phyloP scores from a whole-genome alignment of 2,888 invertebrate species.

The Tetragonula carbonaria region DNA sequence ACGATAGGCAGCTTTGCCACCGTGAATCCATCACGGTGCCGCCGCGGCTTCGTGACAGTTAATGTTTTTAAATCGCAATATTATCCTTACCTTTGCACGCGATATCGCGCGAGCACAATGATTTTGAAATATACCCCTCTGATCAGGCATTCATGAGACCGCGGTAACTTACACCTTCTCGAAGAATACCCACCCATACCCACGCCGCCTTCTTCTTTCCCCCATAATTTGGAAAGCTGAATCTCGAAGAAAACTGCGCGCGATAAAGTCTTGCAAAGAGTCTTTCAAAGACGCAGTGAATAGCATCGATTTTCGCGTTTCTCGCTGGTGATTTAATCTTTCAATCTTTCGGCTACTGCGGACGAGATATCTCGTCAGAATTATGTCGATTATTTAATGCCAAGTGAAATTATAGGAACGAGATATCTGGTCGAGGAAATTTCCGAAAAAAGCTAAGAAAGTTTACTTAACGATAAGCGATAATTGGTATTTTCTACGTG shows the following conservation, averaged over 20 bases:
- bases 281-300: neutral
- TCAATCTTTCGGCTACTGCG: no score
- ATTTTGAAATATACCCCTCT: conserved; percentile 11
- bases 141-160: conserved; percentile 38
- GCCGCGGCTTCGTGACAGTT: conserved; percentile 8
- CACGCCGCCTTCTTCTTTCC: neutral
- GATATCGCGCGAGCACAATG: conserved; percentile 13
- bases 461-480: neutral
- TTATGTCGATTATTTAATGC: no score
- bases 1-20: neutral
- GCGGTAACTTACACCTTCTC: neutral
- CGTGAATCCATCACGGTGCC: conserved; percentile 19
- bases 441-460: neutral
- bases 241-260: no score
- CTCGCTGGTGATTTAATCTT: neutral
- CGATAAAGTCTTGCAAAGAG: neutral
- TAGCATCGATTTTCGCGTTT: neutral
- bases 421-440: neutral
- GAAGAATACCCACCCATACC: neutral
- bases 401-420: no score
- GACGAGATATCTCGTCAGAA: no score
- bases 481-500: neutral
- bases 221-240: conserved; percentile 7
- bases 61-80: conserved; percentile 39
- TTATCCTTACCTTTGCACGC: conserved; percentile 25